Conservation (phyloP, 1,140 invertebrate species). For the Pseudoatta argentina region DNA sequence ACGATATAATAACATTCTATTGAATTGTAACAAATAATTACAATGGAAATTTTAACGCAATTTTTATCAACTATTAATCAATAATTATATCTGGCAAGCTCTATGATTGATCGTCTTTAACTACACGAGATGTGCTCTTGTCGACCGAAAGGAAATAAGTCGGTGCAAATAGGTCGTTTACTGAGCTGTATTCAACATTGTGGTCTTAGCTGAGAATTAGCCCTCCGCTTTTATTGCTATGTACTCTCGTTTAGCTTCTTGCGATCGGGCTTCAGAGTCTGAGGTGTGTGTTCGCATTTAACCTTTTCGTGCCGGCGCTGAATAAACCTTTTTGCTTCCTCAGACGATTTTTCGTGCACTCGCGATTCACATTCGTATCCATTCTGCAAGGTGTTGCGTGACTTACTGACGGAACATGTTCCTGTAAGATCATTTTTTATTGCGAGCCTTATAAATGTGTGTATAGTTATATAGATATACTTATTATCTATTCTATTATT, state of each 20-base stretch:
- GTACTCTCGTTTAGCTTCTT: constrained; percentile 62
- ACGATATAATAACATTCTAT: not conserved
- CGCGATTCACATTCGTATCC: constrained; percentile 47
- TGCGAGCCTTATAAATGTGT: not conserved
- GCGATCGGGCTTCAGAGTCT: constrained; percentile 43
- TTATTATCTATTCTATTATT: not conserved
- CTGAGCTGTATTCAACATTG: constrained; percentile 47
- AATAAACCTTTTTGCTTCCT: constrained; percentile 54
- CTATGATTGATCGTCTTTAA: constrained; percentile 40
- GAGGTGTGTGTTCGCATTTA: constrained; percentile 59
- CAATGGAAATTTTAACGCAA: constrained; percentile 1
- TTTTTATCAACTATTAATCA: constrained; percentile 19
- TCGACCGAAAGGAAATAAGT: constrained; percentile 49
- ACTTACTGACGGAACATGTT: constrained; percentile 40
- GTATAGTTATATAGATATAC: not conserved
- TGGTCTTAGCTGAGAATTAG: constrained; percentile 54
- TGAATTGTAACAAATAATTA: not conserved
- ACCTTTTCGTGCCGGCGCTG: constrained; percentile 52
- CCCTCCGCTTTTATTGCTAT: constrained; percentile 54
- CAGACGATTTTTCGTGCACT: constrained; percentile 55
- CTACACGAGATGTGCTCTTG: constrained; percentile 35
- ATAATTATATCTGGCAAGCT: constrained; percentile 13
- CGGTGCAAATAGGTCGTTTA: constrained; percentile 50
- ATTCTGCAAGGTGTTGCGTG: constrained; percentile 53
- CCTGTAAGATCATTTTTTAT: not conserved